Evolutionary conservation across 2,797 vertebrate genomes (phyloP).

Genomic region (Apodemus agrarius): DNA sequence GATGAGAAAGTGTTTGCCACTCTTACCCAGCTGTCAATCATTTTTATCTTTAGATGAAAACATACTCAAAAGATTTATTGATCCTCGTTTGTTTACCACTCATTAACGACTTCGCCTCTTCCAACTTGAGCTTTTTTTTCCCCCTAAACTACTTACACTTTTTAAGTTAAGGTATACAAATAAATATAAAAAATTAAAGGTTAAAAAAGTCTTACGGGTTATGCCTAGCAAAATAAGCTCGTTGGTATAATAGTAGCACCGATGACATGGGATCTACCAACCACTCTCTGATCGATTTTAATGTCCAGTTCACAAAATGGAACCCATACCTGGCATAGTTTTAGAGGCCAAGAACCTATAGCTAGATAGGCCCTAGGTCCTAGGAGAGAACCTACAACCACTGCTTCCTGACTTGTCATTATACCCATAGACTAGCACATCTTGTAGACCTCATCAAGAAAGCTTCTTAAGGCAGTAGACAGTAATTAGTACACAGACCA

Average conservation of each 20-base stretch:
- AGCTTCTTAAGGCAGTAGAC: background rate
- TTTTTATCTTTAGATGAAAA: background rate
- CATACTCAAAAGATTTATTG: background rate
- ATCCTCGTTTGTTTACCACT: background rate
- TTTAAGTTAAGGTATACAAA: background rate
- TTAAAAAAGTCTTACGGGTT: background rate
- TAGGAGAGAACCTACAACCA: background rate
- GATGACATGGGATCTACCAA: background rate
- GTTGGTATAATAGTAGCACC: too few relatives aligned
- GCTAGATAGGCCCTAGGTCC: background rate
- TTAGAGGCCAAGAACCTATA: background rate
- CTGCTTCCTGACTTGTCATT: background rate
- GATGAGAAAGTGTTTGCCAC: background rate
- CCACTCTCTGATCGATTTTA: background rate
- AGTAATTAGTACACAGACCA: background rate
- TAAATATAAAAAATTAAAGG: background rate
- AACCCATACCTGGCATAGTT: background rate
- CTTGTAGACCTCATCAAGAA: background rate
- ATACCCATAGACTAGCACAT: background rate
- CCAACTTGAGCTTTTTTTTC: background rate
- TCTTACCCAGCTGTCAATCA: background rate
- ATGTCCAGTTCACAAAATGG: background rate
- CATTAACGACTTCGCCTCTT: background rate
- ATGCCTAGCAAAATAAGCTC: background rate
- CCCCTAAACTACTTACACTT: background rate